Evolutionary conservation across 2,113 vertebrate genomes (phyloP).

Genomic region (Microcebus tavaratra): DNA sequence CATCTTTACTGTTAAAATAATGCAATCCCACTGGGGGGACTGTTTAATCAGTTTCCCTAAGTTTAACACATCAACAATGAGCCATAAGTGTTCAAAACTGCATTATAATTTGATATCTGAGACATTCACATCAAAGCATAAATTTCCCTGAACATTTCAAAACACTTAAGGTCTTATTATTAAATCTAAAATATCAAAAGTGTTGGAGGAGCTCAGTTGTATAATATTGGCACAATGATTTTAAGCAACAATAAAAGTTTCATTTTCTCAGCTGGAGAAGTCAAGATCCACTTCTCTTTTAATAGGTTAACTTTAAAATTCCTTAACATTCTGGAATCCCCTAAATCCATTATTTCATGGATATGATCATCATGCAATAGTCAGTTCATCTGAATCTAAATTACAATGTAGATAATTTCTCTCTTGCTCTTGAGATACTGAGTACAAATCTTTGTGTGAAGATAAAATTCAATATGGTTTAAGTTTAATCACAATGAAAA

Average conservation of each 20-base stretch:
- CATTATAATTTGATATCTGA: slow-evolving; percentile 43
- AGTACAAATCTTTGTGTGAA: background rate
- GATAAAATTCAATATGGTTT: background rate
- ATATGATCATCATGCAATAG: background rate
- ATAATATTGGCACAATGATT: background rate
- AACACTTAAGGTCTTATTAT: background rate
- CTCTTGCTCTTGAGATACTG: background rate
- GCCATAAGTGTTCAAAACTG: background rate
- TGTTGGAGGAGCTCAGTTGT: background rate
- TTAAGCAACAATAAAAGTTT: background rate
- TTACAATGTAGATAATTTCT: background rate
- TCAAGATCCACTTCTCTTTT: background rate
- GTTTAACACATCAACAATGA: slow-evolving; percentile 14
- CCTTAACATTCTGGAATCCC: background rate
- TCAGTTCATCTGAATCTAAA: background rate
- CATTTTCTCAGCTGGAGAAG: slow-evolving; percentile 6
- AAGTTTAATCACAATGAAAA: background rate
- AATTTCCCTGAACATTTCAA: slow-evolving; percentile 18
- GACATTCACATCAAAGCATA: slow-evolving; percentile 19
- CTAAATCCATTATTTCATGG: background rate
- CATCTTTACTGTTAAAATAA: slow-evolving; percentile 20
- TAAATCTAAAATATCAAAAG: slow-evolving; percentile 5
- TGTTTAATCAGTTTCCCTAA: background rate
- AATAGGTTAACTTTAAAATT: slow-evolving; percentile 3
- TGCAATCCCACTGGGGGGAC: background rate